Base-by-base conservation (phyloP, 2,888 invertebrate species). In the Nephrocerus scutellatus region DNA sequence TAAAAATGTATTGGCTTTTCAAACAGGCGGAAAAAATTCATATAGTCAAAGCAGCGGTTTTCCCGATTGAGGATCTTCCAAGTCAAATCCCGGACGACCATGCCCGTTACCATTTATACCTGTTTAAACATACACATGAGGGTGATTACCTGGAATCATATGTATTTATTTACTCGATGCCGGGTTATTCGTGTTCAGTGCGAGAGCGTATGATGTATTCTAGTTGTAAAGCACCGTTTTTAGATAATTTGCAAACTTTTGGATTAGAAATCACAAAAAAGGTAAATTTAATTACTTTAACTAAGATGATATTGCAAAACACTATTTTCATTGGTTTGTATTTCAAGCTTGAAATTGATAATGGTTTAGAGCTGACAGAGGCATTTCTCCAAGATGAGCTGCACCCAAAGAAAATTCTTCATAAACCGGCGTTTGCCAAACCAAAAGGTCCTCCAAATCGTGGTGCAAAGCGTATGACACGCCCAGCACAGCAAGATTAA, bases 171-270 rank as follows among this genome's bases (percentile, higher is more conserved):
- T 98, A 98, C 71, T 93, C 96, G 7, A 93, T 98, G 88, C 97
- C 98, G 4, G 95, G 96, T 5, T 95, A 93, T 67, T 84, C 76
- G 46, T 93, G 92, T 66, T 84, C 92, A 46, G 91, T 99, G 54
- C 96, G 92, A 60, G 97, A 98, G 65, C 75, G 96, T 52, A 99
- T 98, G 98, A 74, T 98, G 63, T 98, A 97, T 69, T 96, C 97
- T 1, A 95, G 95, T 58, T 96, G 96, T 70, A 97, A 96, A 69
- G 87, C 82, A 44, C 89, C 92, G 13, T 80, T 98, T 48, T 72
- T 93, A 36, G 85, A 88, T 47, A 79, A 81, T 13, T 80, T 96
- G 45, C 80, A 86, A 55, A 77, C 78, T 33, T 70, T 87, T 56
- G 87, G 87, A 21, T 70, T 95, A 10, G 78, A 77, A 47, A 78